phyloP scores from a whole-genome alignment of 2,888 invertebrate genomes.

The Uropetala carovei region DNA sequence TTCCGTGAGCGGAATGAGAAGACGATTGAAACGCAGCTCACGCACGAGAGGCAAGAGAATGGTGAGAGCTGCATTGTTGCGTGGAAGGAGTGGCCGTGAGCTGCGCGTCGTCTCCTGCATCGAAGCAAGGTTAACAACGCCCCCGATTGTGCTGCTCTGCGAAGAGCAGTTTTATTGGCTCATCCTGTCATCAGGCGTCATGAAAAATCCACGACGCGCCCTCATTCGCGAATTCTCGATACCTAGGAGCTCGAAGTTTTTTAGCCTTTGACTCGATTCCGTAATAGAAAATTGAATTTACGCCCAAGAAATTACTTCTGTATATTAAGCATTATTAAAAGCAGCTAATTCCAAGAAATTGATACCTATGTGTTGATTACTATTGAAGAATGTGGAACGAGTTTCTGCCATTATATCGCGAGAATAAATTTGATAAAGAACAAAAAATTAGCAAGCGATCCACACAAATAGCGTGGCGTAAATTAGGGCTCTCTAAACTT shows the following conservation, averaged over 20 bases:
- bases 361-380: no score
- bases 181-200: neutral
- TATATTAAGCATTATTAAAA: no score
- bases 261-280: no score
- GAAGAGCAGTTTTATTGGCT: neutral
- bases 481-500: no score
- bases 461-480: neutral
- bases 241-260: neutral
- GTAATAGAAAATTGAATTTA: no score
- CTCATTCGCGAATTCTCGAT: neutral
- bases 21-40: conserved; percentile 45
- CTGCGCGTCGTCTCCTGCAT: conserved; percentile 4
- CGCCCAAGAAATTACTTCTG: no score
- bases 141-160: conserved; percentile 25
- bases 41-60: neutral
- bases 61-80: conserved; percentile 39
- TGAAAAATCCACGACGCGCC: neutral
- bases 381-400: no score
- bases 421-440: no score
- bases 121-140: conserved; percentile 18
- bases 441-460: no score
- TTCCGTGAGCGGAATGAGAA: conserved; percentile 59
- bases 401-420: no score
- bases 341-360: no score
- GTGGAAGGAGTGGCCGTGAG: conserved; percentile 1